A percentile compares a stretch with the other conserved stretches of the same genome.
These are phyloP conservation scores for Ptychochromis oligacanthus DNA, from an alignment of 2,113 vertebrate species.

Conservation along the genomic window DNA sequence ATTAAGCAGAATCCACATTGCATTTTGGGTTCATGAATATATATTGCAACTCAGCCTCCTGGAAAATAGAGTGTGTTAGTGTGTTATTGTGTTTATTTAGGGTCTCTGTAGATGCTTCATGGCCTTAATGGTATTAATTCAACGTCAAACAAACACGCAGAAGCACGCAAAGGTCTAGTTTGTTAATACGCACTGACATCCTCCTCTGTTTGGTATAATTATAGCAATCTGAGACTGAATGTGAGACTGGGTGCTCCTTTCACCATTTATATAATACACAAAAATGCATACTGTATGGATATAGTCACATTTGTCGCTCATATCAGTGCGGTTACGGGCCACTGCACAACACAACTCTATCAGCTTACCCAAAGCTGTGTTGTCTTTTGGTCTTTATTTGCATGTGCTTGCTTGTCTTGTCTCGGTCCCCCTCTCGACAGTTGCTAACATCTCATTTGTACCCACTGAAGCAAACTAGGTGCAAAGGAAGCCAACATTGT, in stretches of 20 bases:
- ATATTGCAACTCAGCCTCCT: conserved; percentile 60
- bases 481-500: conserved; percentile 53
- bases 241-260: background rate
- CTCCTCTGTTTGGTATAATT: conserved; percentile 24
- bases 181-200: conserved; percentile 25
- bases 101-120: conserved; percentile 34
- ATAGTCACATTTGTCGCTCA: conserved; percentile 33
- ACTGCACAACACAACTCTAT: conserved; percentile 36
- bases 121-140: conserved; percentile 49
- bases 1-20: conserved; percentile 51
- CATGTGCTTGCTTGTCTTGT: conserved; percentile 14
- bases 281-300: background rate
- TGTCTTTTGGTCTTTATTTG: conserved; percentile 50
- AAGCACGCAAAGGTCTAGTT: conserved; percentile 10
- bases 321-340: conserved; percentile 46
- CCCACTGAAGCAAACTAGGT: conserved; percentile 53
- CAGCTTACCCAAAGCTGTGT: conserved; percentile 18
- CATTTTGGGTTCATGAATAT: conserved; percentile 65
- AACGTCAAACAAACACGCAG: conserved; percentile 33
- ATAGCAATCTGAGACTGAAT: conserved; percentile 16
- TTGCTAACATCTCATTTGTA: conserved; percentile 70
- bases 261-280: conserved; percentile 12
- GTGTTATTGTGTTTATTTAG: conserved; percentile 49
- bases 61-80: conserved; percentile 62
- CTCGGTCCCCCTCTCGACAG: conserved; percentile 30